These are phyloP conservation scores for Siphlonurus alternatus DNA, from an alignment of 2,888 invertebrate genomes.

Conservation along the genomic window DNA sequence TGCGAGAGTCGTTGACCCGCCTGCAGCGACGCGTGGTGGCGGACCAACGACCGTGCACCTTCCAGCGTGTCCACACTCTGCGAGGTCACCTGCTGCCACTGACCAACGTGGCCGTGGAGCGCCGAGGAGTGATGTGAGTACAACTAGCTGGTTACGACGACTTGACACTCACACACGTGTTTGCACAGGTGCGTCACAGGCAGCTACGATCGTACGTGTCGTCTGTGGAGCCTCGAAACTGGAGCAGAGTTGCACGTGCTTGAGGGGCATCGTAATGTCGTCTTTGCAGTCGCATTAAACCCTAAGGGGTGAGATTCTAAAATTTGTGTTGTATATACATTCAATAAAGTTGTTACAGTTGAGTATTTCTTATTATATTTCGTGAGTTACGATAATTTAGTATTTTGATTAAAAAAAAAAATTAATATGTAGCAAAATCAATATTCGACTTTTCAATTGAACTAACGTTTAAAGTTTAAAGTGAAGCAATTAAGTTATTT, in stretches of 20 bases:
- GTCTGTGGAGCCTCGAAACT: slow-evolving; percentile 55
- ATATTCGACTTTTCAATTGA: too few species aligned
- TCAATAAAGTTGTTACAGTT: too few species aligned
- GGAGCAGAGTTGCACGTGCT: slow-evolving; percentile 51
- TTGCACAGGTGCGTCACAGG: slow-evolving; percentile 51
- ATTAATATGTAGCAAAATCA: too few species aligned
- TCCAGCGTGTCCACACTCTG: slow-evolving; percentile 46
- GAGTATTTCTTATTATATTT: too few species aligned
- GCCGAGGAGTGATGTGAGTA: slow-evolving; percentile 40
- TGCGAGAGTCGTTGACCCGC: slow-evolving; percentile 41
- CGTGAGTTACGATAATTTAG: too few species aligned
- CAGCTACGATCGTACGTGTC: slow-evolving; percentile 72
- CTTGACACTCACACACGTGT: not conserved
- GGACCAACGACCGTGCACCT: slow-evolving; percentile 41
- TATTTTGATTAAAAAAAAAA: too few species aligned
- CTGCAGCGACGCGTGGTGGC: slow-evolving; percentile 41
- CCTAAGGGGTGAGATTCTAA: too few species aligned
- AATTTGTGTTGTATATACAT: too few species aligned
- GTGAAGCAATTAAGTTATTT: too few species aligned
- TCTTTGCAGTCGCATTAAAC: slow-evolving; percentile 63
- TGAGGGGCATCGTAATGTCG: slow-evolving; percentile 62
- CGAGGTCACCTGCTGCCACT: slow-evolving; percentile 51
- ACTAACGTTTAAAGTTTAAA: too few species aligned
- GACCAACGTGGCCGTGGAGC: slow-evolving; percentile 54
- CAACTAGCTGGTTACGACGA: too few species aligned